Conservation (phyloP, 2,797 vertebrate species). For the Muscicapa striata region DNA sequence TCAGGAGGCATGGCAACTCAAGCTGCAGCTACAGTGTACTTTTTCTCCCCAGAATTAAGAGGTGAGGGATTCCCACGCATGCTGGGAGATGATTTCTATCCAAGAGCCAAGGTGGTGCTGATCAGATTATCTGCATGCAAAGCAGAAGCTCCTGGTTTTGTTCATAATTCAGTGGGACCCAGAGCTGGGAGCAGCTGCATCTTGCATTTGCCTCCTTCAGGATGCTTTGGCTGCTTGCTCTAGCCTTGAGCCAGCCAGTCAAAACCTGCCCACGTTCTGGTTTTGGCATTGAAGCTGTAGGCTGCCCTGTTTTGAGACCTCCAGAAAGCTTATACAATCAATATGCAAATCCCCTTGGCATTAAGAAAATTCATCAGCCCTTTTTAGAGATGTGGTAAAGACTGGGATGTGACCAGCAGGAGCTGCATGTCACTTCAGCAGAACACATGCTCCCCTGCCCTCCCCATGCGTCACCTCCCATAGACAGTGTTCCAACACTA, state of each 20-base stretch:
- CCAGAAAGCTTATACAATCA: conserved; percentile 43
- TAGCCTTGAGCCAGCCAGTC: conserved; percentile 67
- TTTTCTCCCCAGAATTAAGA: neutral
- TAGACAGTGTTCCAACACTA: neutral
- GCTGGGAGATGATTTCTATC: conserved; percentile 21
- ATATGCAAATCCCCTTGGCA: conserved; percentile 40
- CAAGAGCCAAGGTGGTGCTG: neutral
- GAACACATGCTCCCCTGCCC: neutral
- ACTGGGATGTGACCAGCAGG: conserved; percentile 1
- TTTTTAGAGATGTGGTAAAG: neutral
- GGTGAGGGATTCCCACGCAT: conserved; percentile 12
- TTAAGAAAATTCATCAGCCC: conserved; percentile 31
- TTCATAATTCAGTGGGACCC: conserved; percentile 24
- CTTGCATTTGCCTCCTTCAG: conserved; percentile 36
- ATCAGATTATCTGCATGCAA: conserved; percentile 58
- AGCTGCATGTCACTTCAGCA: neutral
- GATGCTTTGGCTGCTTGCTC: conserved; percentile 40
- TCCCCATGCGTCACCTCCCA: neutral
- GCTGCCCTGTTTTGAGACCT: conserved; percentile 42
- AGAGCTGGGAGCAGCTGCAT: conserved; percentile 22
- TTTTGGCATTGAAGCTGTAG: conserved; percentile 54
- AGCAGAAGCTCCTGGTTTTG: conserved; percentile 55
- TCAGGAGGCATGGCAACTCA: neutral
- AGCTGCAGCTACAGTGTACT: neutral
- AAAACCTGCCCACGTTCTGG: conserved; percentile 63